Evolutionary conservation across 2,113 vertebrate species (phyloP).

Genomic region (Phasianus colchicus): DNA sequence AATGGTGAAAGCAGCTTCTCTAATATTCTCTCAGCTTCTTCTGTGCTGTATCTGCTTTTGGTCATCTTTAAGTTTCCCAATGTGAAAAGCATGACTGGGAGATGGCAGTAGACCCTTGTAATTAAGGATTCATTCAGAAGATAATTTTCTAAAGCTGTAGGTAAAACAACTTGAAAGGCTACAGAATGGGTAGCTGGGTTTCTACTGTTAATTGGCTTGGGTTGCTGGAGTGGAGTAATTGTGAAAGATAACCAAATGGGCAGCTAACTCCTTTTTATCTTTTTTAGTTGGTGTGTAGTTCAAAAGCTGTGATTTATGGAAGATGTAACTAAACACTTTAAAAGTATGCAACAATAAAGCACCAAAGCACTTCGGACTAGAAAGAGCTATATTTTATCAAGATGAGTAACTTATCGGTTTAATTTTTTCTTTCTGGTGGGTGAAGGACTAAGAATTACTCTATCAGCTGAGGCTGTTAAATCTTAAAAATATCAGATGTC

Average conservation of each 20-base stretch:
- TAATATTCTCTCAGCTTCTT: not conserved
- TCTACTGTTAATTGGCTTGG: not conserved
- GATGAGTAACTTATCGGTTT: not conserved
- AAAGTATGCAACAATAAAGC: not conserved
- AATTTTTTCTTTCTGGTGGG: not conserved
- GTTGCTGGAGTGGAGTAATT: not conserved
- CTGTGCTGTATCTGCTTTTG: not conserved
- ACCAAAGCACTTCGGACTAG: not conserved
- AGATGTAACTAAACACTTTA: not conserved
- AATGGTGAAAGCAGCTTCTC: not conserved
- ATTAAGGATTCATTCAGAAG: not conserved
- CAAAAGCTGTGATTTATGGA: not conserved
- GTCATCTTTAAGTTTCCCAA: accelerated
- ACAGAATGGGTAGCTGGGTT: not conserved
- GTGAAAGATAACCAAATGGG: not conserved
- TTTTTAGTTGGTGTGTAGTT: not conserved
- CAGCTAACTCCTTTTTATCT: not conserved
- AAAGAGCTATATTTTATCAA: not conserved
- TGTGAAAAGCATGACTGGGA: not conserved
- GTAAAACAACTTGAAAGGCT: not conserved
- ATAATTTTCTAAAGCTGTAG: not conserved
- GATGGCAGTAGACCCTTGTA: not conserved
- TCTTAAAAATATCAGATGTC: not conserved
- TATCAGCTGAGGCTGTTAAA: not conserved
- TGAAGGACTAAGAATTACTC: not conserved